These are phyloP conservation scores for Tauraco erythrolophus DNA, from an alignment of 2,113 vertebrate species.

Conservation along the genomic window DNA sequence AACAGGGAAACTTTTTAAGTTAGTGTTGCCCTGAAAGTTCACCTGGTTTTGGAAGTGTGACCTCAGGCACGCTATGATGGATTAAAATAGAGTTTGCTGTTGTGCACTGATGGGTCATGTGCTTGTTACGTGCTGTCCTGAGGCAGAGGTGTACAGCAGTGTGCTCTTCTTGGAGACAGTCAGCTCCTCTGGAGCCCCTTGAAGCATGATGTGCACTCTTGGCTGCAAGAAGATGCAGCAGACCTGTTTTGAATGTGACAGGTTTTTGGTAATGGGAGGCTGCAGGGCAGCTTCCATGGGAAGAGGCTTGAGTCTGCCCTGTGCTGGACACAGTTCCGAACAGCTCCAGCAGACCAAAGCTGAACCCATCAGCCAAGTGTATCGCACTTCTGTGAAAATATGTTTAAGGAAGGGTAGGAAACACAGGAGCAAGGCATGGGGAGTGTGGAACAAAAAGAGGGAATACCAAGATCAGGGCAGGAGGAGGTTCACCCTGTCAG, in stretches of 20 bases:
- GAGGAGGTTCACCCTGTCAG: neutral
- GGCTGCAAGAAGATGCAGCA: neutral
- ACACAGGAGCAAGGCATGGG: fast-evolving
- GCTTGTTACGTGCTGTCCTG: neutral
- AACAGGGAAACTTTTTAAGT: neutral
- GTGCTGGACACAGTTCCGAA: neutral
- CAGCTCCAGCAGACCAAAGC: neutral
- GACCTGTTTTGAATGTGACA: neutral
- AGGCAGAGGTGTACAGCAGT: neutral
- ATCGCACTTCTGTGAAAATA: neutral
- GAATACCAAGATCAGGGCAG: neutral
- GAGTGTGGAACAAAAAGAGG: neutral
- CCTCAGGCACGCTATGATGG: neutral
- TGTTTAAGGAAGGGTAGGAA: neutral
- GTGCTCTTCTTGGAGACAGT: neutral
- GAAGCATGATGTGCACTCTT: neutral
- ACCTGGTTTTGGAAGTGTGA: neutral
- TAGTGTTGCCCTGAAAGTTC: neutral
- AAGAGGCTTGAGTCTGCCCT: neutral
- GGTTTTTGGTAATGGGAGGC: neutral
- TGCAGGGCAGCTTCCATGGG: neutral
- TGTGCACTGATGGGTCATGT: fast-evolving
- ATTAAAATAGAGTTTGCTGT: neutral
- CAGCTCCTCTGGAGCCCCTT: neutral
- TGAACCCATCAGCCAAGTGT: neutral